Base-by-base conservation (phyloP, 2,113 vertebrate genomes). In the Crocuta crocuta region DNA sequence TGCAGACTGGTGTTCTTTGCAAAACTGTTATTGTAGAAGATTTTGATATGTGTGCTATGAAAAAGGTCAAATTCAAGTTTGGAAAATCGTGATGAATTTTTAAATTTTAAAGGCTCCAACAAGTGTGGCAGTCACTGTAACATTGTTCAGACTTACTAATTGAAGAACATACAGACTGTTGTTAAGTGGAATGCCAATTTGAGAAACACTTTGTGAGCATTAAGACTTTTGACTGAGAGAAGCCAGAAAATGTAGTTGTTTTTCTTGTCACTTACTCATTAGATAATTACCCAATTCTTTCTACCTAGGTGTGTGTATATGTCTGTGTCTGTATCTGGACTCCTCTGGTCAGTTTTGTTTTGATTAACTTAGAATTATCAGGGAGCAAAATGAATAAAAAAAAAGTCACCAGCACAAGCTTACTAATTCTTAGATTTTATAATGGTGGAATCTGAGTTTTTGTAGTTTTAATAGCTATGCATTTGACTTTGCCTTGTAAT, bases 241-340 rank as follows among this genome's bases (percentile, higher is more conserved):
- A 92, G 63, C 23, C n/a, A 90, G 17, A 63, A 83, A 17, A 66
- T 79, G 91, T 78, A 76, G 12, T 74, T 87, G 9, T 86, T 94
- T 61, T 96, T 94, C 61, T 92, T 82, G 17, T 85, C 33, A 76
- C 50, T 90, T 91, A 28, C 4, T 95, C 24, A 61, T 58, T 92
- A 89, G 19, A 63, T 87, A 73, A 87, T 86, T 85, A 74, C 43
- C 26, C 95, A 61, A 21, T 82, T 89, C 50, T 82, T 92, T 88
- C 35, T 85, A 80, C 7, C 19, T 4, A 43, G 23, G 68, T 31
- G 24, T 10, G 13, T 88, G 11, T 50, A 4, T 87, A 1, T 93
- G 21, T 87, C 19, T 79, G 10, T 83, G 26, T 83, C 5, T 81
- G 4, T 91, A 10, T 92, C 1, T 92, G 0, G 4, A 53, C 23